Percentiles rank a stretch among this genome's conserved stretches.
Evolutionary conservation across 2,888 invertebrate species (phyloP).

Genomic region (Tipula helvola): DNA sequence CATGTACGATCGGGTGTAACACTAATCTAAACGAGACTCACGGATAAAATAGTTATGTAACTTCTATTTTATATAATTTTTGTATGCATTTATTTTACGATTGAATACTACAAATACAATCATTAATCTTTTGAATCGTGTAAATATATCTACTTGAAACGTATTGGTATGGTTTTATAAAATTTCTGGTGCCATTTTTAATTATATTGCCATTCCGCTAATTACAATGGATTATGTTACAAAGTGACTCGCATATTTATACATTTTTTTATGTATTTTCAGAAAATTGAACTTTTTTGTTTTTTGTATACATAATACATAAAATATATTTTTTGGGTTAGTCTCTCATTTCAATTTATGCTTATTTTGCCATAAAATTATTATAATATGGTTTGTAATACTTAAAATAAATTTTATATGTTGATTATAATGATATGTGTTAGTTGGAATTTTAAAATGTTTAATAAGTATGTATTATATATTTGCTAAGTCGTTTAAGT

Average conservation of each 20-base stretch:
- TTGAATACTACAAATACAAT: not conserved
- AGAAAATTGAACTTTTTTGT: not conserved
- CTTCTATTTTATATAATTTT: not conserved
- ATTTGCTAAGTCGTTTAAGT: not conserved
- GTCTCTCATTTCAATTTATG: not conserved
- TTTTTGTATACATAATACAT: not conserved
- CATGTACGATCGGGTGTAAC: too few species aligned
- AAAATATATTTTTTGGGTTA: not conserved
- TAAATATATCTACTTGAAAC: not conserved
- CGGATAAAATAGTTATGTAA: not conserved
- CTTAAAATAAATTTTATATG: not conserved
- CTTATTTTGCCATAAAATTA: not conserved
- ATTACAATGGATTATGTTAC: not conserved
- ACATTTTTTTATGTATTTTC: not conserved
- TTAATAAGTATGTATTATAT: not conserved
- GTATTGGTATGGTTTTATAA: not conserved
- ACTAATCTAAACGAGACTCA: not conserved
- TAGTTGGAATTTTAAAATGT: not conserved
- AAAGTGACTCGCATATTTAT: not conserved
- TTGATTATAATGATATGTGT: too few species aligned
- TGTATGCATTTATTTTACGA: not conserved
- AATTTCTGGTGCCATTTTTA: not conserved
- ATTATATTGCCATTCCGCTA: not conserved
- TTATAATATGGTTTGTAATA: not conserved
- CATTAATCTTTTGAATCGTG: not conserved